Percentiles rank a stretch among this genome's conserved stretches.
These are phyloP conservation scores for Parnassius orleans DNA, from an alignment of 2,888 invertebrate genomes.

Conservation along the genomic window DNA sequence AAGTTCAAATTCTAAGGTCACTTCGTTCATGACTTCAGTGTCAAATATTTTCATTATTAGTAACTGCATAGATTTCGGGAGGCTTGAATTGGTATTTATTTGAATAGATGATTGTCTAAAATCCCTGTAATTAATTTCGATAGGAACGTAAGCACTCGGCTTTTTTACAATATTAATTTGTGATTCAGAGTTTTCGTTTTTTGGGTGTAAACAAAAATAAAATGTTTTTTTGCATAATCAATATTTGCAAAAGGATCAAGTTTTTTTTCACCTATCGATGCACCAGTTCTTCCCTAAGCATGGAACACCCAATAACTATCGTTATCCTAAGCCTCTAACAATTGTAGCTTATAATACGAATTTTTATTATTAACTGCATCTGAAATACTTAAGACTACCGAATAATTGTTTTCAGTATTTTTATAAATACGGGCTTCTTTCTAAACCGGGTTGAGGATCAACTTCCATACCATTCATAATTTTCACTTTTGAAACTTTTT, in stretches of 20 bases:
- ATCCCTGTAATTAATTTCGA: conserved; percentile 20
- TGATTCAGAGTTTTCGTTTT: conserved; percentile 88
- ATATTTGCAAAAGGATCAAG: conserved; percentile 69
- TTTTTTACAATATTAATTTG: conserved; percentile 60
- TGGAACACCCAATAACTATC: conserved; percentile 88
- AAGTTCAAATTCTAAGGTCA: conserved; percentile 23
- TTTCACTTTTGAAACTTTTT: conserved; percentile 8
- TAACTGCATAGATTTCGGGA: conserved; percentile 23
- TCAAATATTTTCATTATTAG: conserved; percentile 24
- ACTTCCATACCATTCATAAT: conserved; percentile 19
- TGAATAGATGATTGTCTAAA: conserved; percentile 19
- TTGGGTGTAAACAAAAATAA: conserved; percentile 84
- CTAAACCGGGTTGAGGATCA: conserved; percentile 19
- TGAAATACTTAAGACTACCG: conserved; percentile 15
- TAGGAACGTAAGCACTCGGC: conserved; percentile 12
- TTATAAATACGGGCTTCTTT: conserved; percentile 22
- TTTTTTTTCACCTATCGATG: conserved; percentile 90
- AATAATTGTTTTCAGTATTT: conserved; percentile 11
- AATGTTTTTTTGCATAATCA: conserved; percentile 81
- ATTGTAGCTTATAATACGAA: conserved; percentile 23
- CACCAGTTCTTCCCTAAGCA: conserved; percentile 98
- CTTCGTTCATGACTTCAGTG: conserved; percentile 24
- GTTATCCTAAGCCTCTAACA: conserved; percentile 16
- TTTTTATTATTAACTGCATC: conserved; percentile 20
- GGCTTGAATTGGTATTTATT: conserved; percentile 17